Evolutionary conservation across 2,888 invertebrate species (phyloP).

Genomic region (Ormyrus thymus): DNA sequence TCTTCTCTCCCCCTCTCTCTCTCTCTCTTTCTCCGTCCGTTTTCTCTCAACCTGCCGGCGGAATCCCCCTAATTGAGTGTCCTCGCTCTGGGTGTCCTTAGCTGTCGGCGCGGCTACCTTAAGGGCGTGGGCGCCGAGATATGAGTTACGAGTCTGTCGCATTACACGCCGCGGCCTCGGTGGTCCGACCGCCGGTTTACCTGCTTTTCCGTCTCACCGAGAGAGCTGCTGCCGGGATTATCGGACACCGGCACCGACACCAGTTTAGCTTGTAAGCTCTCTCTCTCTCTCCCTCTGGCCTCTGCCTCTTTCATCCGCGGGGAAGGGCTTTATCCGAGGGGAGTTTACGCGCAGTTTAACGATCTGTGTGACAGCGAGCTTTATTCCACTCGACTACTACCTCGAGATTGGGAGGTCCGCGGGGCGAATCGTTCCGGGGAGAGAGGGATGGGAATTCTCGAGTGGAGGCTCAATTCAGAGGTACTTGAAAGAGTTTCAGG

Average conservation of each 20-base stretch:
- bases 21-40: constrained; percentile 48
- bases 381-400: not conserved
- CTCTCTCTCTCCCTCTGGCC: constrained; percentile 3
- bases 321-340: not conserved
- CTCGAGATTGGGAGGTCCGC: no score
- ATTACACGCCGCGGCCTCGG: constrained; percentile 70
- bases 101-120: constrained; percentile 72
- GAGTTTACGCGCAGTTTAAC: not conserved
- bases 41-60: constrained; percentile 32
- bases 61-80: constrained; percentile 72
- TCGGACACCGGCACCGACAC: no score
- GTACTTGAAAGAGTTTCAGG: no score
- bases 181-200: constrained; percentile 61
- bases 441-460: no score
- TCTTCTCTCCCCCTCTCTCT: constrained; percentile 52
- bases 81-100: constrained; percentile 74
- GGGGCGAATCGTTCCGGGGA: no score
- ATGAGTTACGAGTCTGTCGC: constrained; percentile 74
- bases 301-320: not conserved
- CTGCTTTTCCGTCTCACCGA: constrained; percentile 20
- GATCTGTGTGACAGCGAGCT: not conserved
- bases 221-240: no score
- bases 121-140: constrained; percentile 72
- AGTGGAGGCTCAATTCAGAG: no score
- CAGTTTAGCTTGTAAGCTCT: no score